phyloP scores from a whole-genome alignment of 2,113 vertebrate species.

The Spizaetus ornatus region DNA sequence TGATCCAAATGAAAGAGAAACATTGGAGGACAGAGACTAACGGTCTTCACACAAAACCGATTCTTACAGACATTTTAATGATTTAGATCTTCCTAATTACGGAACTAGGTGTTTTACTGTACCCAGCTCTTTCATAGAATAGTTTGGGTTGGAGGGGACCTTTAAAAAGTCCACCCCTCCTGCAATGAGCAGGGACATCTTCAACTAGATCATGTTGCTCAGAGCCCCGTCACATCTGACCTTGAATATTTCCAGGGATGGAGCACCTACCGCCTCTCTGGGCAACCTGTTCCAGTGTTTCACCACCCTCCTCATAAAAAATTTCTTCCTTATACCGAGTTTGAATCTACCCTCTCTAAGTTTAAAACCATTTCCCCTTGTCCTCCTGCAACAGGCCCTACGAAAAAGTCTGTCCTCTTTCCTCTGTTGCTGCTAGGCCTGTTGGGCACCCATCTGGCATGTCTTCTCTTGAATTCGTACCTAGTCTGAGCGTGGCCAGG shows the following conservation, averaged over 20 bases:
- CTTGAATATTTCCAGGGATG: neutral
- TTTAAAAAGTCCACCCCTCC: neutral
- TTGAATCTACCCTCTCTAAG: neutral
- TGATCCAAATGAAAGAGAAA: neutral
- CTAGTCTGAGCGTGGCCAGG: neutral
- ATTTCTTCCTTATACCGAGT: neutral
- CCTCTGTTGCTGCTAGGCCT: neutral
- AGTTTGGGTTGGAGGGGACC: neutral
- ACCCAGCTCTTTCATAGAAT: fast-evolving
- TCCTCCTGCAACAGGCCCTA: neutral
- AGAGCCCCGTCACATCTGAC: neutral
- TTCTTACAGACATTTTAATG: neutral
- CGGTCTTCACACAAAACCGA: neutral
- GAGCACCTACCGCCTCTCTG: neutral
- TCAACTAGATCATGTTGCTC: too few species aligned
- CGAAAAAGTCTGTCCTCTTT: neutral
- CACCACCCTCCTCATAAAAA: neutral
- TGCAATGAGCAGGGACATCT: neutral
- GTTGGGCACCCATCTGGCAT: neutral
- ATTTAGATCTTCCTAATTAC: neutral
- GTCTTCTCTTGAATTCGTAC: neutral
- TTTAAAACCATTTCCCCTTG: neutral
- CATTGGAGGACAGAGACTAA: neutral
- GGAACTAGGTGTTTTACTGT: neutral
- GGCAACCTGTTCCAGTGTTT: neutral